These are phyloP conservation scores for Melikaiella ostensackeni DNA, from an alignment of 2,888 invertebrate genomes.

Conservation along the genomic window DNA sequence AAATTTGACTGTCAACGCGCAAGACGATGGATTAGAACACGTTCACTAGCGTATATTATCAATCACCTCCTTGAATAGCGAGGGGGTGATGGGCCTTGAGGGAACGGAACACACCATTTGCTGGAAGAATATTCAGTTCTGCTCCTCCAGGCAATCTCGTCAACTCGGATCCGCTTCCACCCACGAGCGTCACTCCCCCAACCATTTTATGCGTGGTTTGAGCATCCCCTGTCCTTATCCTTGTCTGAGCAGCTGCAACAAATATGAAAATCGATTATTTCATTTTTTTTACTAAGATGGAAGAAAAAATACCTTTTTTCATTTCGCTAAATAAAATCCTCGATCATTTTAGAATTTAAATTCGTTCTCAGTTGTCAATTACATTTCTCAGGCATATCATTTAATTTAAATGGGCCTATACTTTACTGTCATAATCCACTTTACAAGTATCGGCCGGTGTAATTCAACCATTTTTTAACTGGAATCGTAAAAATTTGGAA, in stretches of 20 bases:
- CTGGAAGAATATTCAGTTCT: constrained; percentile 75
- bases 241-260: constrained; percentile 70
- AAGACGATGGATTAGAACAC: constrained; percentile 32
- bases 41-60: constrained; percentile 43
- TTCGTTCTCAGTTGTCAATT: no score
- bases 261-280: background rate
- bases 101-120: constrained; percentile 73
- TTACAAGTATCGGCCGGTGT: no score
- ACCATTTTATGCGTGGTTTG: constrained; percentile 77
- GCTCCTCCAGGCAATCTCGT: constrained; percentile 76
- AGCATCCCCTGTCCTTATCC: constrained; percentile 72
- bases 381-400: no score
- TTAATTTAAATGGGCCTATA: no score
- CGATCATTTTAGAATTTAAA: no score
- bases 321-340: no score
- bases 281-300: background rate
- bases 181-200: constrained; percentile 74
- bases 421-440: no score
- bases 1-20: constrained; percentile 22
- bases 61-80: constrained; percentile 72
- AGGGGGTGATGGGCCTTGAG: constrained; percentile 68
- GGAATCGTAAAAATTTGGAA: no score
- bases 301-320: no score
- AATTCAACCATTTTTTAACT: no score
- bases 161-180: constrained; percentile 73